These are phyloP conservation scores for Hemicrepidius hirtus DNA, from an alignment of 2,888 invertebrate genomes.

Conservation along the genomic window DNA sequence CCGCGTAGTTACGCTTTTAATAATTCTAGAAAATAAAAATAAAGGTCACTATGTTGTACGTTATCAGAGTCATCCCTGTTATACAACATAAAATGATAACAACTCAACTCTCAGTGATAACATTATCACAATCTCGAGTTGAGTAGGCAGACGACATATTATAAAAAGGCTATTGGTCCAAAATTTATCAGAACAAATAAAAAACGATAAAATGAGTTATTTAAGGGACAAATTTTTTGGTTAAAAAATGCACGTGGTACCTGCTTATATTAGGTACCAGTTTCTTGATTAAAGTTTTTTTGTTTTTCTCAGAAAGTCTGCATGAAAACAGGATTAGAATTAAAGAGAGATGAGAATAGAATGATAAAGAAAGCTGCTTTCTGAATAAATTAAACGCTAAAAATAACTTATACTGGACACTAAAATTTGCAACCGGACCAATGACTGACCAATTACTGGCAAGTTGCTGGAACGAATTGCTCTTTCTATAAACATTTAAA, in stretches of 20 bases:
- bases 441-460: constrained; percentile 2
- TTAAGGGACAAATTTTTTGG: neutral
- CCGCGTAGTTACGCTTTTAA: neutral
- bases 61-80: constrained; percentile 16
- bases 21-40: neutral
- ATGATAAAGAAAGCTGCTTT: neutral
- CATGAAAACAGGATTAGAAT: constrained; percentile 7
- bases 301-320: constrained; percentile 6
- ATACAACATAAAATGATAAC: constrained; percentile 9
- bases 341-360: neutral
- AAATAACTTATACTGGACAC: constrained; percentile 3
- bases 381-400: constrained; percentile 16
- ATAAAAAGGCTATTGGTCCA: neutral
- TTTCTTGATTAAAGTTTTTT: too few relatives aligned
- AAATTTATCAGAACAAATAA: constrained; percentile 22
- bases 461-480: constrained; percentile 14
- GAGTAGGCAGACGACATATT: constrained; percentile 11
- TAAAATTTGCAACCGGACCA: constrained; percentile 11
- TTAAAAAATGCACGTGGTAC: constrained; percentile 7
- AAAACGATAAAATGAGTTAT: constrained; percentile 1
- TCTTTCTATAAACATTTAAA: neutral
- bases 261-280: constrained; percentile 19
- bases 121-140: constrained; percentile 17
- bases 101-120: constrained; percentile 8
- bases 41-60: constrained; percentile 17